Conservation (phyloP, 2,797 vertebrate genomes). For the Cirrhinus mrigala region DNA sequence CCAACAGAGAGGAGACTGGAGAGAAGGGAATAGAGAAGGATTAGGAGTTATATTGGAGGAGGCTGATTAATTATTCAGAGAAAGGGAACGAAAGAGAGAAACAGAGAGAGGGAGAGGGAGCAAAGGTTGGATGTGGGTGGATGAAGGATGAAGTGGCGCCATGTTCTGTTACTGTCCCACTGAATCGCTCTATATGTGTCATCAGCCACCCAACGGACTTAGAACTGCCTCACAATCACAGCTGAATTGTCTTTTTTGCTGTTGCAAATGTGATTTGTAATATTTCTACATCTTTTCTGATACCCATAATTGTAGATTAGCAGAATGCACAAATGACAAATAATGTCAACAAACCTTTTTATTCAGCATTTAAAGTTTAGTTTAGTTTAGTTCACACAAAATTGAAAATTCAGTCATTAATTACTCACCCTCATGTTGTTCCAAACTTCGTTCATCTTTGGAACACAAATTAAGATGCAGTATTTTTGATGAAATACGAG, state of each 20-base stretch:
- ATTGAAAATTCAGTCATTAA: too few relatives aligned
- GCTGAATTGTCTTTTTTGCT: background rate
- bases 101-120: conserved; percentile 33
- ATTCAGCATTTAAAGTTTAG: background rate
- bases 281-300: conserved; percentile 2
- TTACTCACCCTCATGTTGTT: too few relatives aligned
- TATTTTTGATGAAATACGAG: too few relatives aligned
- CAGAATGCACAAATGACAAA: background rate
- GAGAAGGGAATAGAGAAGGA: conserved; percentile 46
- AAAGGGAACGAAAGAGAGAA: conserved; percentile 48
- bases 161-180: conserved; percentile 47
- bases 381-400: too few relatives aligned
- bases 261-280: conserved; percentile 2
- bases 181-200: conserved; percentile 35
- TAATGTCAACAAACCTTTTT: background rate
- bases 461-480: too few relatives aligned
- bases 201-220: conserved; percentile 15
- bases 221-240: conserved; percentile 22
- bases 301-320: background rate
- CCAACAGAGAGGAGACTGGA: conserved; percentile 37
- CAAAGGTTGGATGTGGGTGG: conserved; percentile 51
- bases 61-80: conserved; percentile 79
- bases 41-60: conserved; percentile 64
- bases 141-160: conserved; percentile 47
- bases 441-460: too few relatives aligned